Evolutionary conservation across 2,113 vertebrate genomes (phyloP).

Genomic region (Rattus rattus): DNA sequence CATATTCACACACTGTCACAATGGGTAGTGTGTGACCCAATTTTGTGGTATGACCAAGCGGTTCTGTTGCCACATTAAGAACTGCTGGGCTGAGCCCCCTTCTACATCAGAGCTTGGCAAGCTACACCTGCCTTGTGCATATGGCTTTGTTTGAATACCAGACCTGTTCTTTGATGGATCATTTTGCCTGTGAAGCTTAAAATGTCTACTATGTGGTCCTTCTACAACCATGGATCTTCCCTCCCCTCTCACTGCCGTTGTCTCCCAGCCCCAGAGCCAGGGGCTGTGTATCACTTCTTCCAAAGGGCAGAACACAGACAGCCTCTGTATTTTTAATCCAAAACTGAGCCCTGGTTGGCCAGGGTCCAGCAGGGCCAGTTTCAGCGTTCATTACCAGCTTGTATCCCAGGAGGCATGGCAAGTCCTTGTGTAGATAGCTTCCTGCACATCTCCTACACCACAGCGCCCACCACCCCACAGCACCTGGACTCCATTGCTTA

Average conservation of each 20-base stretch:
- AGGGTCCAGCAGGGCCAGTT: background rate
- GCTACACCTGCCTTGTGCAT: background rate
- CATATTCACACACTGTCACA: background rate
- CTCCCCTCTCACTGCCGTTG: background rate
- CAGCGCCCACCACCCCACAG: background rate
- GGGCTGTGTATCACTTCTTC: background rate
- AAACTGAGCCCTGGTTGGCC: background rate
- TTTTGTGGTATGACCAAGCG: background rate
- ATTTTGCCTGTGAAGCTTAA: background rate
- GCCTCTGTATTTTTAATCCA: constrained; percentile 30
- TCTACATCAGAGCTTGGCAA: background rate
- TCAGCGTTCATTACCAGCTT: background rate
- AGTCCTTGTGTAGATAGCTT: background rate
- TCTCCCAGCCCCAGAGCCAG: background rate
- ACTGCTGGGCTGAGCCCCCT: background rate
- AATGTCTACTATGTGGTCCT: background rate
- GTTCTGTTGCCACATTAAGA: background rate
- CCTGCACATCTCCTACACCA: background rate
- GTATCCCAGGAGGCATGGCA: background rate
- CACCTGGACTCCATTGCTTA: no score
- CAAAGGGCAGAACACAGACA: background rate
- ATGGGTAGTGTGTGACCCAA: background rate
- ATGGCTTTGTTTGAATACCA: background rate
- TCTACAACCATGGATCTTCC: background rate
- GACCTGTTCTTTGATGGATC: background rate